These are phyloP conservation scores for Ophion ellenae DNA, from an alignment of 2,888 invertebrate species.

Conservation along the genomic window DNA sequence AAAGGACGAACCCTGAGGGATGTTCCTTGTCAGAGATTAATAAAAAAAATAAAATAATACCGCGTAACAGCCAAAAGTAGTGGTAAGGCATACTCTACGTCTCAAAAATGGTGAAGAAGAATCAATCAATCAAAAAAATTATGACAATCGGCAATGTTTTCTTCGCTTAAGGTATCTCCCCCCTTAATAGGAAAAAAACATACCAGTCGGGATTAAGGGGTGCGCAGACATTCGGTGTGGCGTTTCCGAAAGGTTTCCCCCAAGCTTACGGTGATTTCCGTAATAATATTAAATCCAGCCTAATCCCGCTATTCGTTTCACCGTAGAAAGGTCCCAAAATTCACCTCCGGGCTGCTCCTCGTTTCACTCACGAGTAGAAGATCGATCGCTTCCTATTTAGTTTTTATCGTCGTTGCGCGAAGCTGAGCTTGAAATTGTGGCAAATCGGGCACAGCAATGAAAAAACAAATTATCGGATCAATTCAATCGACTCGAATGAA, in stretches of 20 bases:
- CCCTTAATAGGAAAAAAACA: background rate
- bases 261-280: conserved; percentile 31
- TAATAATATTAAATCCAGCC: conserved; percentile 53
- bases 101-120: too few species aligned
- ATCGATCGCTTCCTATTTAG: conserved; percentile 27
- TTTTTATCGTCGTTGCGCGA: conserved; percentile 6
- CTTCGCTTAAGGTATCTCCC: too few species aligned
- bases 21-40: too few species aligned
- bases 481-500: background rate
- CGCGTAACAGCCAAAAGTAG: too few species aligned
- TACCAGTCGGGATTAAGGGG: background rate
- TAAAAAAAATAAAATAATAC: too few species aligned
- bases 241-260: conserved; percentile 14
- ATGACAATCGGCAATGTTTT: too few species aligned
- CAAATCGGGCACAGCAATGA: conserved; percentile 8
- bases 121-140: too few species aligned
- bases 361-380: conserved; percentile 5
- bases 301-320: conserved; percentile 41
- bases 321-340: conserved; percentile 17
- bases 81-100: too few species aligned
- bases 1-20: too few species aligned
- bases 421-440: conserved; percentile 15
- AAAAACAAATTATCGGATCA: conserved; percentile 20
- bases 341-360: background rate
- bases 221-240: background rate